Percentiles rank a stretch among this genome's conserved stretches.
Evolutionary conservation across 1,140 invertebrate genomes (phyloP).

Genomic region (Carcinoscorpius rotundicauda): DNA sequence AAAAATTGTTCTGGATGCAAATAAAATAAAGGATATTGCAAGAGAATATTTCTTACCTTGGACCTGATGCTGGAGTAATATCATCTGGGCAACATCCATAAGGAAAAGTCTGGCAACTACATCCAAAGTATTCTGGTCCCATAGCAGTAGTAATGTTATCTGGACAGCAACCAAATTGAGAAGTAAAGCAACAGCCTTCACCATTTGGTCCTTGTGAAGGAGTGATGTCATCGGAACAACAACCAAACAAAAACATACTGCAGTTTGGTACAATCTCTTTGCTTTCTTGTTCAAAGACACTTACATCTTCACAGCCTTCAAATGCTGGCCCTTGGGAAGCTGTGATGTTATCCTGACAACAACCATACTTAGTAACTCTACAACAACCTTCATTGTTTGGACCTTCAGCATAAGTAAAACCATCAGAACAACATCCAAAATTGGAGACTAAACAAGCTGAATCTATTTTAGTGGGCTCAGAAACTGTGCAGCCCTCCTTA

Average conservation of each 20-base stretch:
- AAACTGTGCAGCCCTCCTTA: slow-evolving; percentile 44
- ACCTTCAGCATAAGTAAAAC: slow-evolving; percentile 48
- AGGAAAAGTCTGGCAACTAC: slow-evolving; percentile 27
- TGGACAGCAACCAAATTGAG: slow-evolving; percentile 67
- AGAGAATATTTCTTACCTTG: slow-evolving; percentile 29
- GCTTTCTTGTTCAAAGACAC: slow-evolving; percentile 57
- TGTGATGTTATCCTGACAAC: slow-evolving; percentile 58
- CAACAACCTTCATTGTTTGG: slow-evolving; percentile 37
- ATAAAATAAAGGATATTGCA: slow-evolving; percentile 23
- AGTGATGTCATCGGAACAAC: slow-evolving; percentile 77
- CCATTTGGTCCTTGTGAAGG: slow-evolving; percentile 47
- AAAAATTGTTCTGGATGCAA: no score
- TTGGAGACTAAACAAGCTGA: slow-evolving; percentile 45
- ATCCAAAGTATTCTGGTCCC: slow-evolving; percentile 37
- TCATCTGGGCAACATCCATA: slow-evolving; percentile 75
- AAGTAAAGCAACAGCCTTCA: slow-evolving; percentile 63
- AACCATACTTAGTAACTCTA: slow-evolving; percentile 43
- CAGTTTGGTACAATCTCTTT: slow-evolving; percentile 39
- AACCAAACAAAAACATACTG: slow-evolving; percentile 37
- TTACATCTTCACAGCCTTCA: slow-evolving; percentile 26
- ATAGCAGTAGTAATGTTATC: slow-evolving; percentile 48
- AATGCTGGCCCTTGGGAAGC: slow-evolving; percentile 38
- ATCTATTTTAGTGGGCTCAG: slow-evolving; percentile 38
- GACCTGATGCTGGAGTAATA: slow-evolving; percentile 53
- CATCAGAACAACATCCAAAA: slow-evolving; percentile 82